Evolutionary conservation across 1,140 invertebrate genomes (phyloP).

Genomic region (Drosophila setifemur): DNA sequence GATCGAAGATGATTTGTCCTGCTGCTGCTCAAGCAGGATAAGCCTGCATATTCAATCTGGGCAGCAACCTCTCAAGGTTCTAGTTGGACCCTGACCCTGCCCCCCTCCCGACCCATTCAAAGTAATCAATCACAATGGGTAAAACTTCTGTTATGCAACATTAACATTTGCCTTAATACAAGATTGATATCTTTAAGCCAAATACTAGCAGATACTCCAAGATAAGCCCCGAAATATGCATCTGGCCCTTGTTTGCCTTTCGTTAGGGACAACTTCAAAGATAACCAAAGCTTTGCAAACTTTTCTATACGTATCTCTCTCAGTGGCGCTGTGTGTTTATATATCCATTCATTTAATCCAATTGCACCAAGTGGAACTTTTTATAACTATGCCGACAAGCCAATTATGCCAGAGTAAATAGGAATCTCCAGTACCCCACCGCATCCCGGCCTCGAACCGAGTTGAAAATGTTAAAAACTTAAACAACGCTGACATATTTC

Average conservation of each 20-base stretch:
- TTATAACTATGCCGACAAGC: conserved; percentile 58
- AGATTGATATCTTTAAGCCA: conserved; percentile 36
- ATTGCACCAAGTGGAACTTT: conserved; percentile 60
- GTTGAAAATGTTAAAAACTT: conserved; percentile 76
- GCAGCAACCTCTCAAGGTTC: not conserved
- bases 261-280: conserved; percentile 37
- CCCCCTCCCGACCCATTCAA: not conserved
- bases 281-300: conserved; percentile 33
- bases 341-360: conserved; percentile 63
- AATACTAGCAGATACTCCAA: not conserved
- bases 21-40: conserved; percentile 18
- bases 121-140: conserved; percentile 16
- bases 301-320: conserved; percentile 12
- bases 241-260: conserved; percentile 25
- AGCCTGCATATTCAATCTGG: conserved; percentile 16
- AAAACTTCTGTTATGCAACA: conserved; percentile 6
- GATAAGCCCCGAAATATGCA: not conserved
- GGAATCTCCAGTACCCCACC: conserved; percentile 38
- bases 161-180: conserved; percentile 8
- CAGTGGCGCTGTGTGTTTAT: conserved; percentile 5
- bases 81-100: not conserved
- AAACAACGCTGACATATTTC: conserved; percentile 78
- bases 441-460: conserved; percentile 26
- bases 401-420: conserved; percentile 76
- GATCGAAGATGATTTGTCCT: not conserved